phyloP scores from a whole-genome alignment of 1,140 invertebrate species.

The Drosophila orosa region DNA sequence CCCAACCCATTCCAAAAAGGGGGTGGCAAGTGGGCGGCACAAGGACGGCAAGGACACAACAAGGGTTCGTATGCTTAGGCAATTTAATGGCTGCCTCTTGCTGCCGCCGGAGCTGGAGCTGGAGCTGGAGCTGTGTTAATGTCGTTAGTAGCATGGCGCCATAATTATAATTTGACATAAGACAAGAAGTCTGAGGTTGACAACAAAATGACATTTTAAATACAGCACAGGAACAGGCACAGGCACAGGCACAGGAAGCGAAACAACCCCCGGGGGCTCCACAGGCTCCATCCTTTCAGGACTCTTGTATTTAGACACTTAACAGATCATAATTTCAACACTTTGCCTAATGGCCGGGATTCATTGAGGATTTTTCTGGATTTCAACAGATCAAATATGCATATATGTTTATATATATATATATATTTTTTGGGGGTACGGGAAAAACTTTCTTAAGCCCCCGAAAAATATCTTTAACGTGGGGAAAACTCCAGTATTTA shows the following conservation, averaged over 20 bases:
- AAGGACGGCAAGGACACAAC: conserved; percentile 33
- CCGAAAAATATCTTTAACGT: conserved; percentile 3
- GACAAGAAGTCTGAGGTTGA: conserved; percentile 84
- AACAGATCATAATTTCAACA: conserved; percentile 81
- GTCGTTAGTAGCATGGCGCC: conserved; percentile 83
- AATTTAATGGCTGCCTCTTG: conserved; percentile 68
- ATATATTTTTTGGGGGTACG: not conserved
- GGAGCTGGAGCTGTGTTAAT: conserved; percentile 58
- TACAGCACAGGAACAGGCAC: conserved; percentile 35
- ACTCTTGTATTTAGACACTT: conserved; percentile 77
- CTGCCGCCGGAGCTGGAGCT: conserved; percentile 26
- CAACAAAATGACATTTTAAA: conserved; percentile 84
- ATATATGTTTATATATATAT: not conserved
- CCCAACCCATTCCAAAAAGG: too few species aligned
- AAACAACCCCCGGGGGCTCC: conserved; percentile 38
- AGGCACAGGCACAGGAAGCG: conserved; percentile 10
- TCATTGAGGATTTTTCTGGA: conserved; percentile 18
- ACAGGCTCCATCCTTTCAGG: not conserved
- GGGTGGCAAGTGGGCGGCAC: conserved; percentile 4
- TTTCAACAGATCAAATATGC: conserved; percentile 5
- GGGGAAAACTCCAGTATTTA: conserved; percentile 6
- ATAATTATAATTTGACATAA: conserved; percentile 84
- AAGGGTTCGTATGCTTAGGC: conserved; percentile 71
- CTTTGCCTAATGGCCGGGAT: conserved; percentile 60
- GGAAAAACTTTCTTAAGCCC: conserved; percentile 22